Evolutionary conservation across 2,797 vertebrate species (phyloP), one percentile per base, ranked within the genome.

Genomic region (Etheostoma perlongum): DNA sequence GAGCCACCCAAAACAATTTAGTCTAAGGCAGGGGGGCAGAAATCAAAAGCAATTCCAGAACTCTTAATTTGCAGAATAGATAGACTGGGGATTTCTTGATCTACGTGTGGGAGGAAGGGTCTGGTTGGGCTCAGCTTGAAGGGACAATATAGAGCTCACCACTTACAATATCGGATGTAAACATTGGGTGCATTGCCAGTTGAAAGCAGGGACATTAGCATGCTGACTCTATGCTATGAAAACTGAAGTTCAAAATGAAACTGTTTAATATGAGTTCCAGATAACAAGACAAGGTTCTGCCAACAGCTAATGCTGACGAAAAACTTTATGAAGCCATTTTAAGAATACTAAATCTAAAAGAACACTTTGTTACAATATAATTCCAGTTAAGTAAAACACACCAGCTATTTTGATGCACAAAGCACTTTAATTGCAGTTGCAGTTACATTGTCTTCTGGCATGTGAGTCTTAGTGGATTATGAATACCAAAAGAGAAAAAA

Each of bases 111-210:
- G 15, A 19, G 53, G 11, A 2, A 55, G 13, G 40, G 14, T 44
- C 2, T 0, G 0, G 18, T 21, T 46, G 3, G 11, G 16, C 12
- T 49, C 54, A 12, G 9, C 15, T n/a, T 6, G 1, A 53, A 23
- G 40, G 48, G 7, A 19, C 10, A 67, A 27, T 30, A 60, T 47
- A 14, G 8, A 3, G 11, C 8, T 27, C 27, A 47, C 5, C 8
- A 14, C 27, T 46, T 16, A 47, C 9, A 19, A 53, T 0, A 6
- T 23, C 7, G 2, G 52, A 49, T 0, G 1, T 10, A 44, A 33
- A 27, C 15, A 44, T 14, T 46, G 4, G 3, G 3, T 18, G 33
- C 13, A 42, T 49, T 51, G 30, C 10, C n/a, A 47, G 6, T 11
- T 36, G 7, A 65, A 65, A 7, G 21, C 4, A 0, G 27, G 18